These are phyloP conservation scores for Camponotus vicinus DNA, from an alignment of 1,140 invertebrate species.

Conservation along the genomic window DNA sequence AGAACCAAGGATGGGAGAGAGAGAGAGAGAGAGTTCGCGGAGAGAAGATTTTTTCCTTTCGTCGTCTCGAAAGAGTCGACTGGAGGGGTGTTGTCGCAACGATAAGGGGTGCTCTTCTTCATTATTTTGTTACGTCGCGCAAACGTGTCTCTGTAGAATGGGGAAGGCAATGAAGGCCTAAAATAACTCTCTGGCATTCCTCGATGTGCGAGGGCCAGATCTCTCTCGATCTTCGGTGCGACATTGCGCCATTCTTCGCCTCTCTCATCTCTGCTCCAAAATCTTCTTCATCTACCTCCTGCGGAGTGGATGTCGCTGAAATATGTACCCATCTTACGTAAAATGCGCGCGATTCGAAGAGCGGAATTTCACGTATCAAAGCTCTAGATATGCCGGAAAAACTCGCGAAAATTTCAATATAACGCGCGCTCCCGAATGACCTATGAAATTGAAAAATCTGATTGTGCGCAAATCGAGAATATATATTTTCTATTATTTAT, in stretches of 20 bases:
- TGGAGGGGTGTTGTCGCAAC: conserved; percentile 21
- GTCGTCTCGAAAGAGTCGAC: conserved; percentile 1
- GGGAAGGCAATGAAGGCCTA: conserved; percentile 67
- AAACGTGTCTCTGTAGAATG: conserved; percentile 68
- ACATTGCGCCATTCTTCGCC: conserved; percentile 67
- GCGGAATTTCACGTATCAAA: conserved; percentile 63
- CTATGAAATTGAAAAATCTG: conserved; percentile 3
- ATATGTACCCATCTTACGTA: conserved; percentile 72
- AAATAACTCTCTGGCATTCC: conserved; percentile 81
- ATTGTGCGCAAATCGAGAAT: not conserved
- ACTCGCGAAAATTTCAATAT: not conserved
- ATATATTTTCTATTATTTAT: not conserved
- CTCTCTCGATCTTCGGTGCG: conserved; percentile 55
- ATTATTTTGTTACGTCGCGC: conserved; percentile 79
- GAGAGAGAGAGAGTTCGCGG: not conserved
- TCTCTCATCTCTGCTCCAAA: conserved; percentile 34
- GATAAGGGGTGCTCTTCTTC: conserved; percentile 64
- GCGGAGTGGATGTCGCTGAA: conserved; percentile 67
- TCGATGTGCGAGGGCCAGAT: conserved; percentile 61
- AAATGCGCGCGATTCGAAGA: conserved; percentile 67
- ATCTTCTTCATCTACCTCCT: conserved; percentile 65
- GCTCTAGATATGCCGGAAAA: conserved; percentile 23
- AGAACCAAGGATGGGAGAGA: not conserved
- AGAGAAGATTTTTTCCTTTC: conserved; percentile 35
- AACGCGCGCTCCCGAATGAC: not conserved